These are phyloP conservation scores for Mirounga angustirostris DNA, from an alignment of 2,113 vertebrate genomes.

Conservation along the genomic window DNA sequence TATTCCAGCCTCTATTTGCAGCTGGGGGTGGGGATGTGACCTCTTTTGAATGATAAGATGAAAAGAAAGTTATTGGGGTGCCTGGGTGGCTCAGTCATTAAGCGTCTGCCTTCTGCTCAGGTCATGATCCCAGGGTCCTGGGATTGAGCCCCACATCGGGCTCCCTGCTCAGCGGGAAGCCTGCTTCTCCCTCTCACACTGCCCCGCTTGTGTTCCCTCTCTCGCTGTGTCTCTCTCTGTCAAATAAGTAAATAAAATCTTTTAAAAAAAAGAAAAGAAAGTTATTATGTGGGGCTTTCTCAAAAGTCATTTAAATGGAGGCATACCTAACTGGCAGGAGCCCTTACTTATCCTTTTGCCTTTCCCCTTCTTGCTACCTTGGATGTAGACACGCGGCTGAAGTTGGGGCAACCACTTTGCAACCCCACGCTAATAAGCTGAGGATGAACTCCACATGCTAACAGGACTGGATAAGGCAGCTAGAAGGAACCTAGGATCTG, in stretches of 20 bases:
- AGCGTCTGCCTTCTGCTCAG: no score
- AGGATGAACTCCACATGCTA: not conserved
- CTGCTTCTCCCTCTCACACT: no score
- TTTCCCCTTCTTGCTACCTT: not conserved
- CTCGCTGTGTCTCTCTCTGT: no score
- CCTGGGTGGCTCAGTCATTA: no score
- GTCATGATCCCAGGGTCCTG: no score
- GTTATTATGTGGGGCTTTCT: not conserved
- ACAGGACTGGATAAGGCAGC: not conserved
- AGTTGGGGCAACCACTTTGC: not conserved
- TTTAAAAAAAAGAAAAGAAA: not conserved
- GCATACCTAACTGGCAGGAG: not conserved
- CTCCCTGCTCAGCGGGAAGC: no score
- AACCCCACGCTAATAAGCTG: not conserved
- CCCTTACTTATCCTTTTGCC: not conserved
- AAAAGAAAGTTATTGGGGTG: not conserved
- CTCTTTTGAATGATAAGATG: not conserved
- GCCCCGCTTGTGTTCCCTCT: no score
- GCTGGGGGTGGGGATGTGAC: not conserved
- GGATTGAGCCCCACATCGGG: no score
- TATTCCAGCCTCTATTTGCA: not conserved
- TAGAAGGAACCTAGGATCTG: not conserved
- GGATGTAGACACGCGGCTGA: no score
- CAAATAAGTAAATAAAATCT: no score
- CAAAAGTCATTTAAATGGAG: not conserved